phyloP scores from a whole-genome alignment of 2,888 invertebrate species.

The Leptarthrus brevirostris region DNA sequence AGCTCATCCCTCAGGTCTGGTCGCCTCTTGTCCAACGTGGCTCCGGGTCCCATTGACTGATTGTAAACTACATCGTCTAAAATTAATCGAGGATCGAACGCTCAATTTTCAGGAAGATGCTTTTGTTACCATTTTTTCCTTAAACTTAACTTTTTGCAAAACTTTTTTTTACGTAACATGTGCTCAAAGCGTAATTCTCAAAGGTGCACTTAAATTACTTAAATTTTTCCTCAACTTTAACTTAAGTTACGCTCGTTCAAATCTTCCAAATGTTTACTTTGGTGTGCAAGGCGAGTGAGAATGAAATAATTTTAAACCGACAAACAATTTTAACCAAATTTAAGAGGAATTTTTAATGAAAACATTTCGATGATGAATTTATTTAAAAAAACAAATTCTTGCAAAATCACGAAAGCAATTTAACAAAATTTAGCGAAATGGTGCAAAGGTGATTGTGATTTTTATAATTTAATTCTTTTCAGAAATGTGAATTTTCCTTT shows the following conservation, averaged over 20 bases:
- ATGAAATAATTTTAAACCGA: background rate
- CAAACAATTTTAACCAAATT: background rate
- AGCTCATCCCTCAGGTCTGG: slow-evolving; percentile 88
- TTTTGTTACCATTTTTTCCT: slow-evolving; percentile 62
- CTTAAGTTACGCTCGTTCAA: slow-evolving; percentile 31
- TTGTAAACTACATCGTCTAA: slow-evolving; percentile 92
- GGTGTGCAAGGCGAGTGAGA: slow-evolving; percentile 44
- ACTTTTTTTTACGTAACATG: slow-evolving; percentile 47
- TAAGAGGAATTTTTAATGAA: background rate
- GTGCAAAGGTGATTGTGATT: slow-evolving; percentile 21
- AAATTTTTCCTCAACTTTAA: slow-evolving; percentile 23
- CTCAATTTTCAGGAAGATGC: slow-evolving; percentile 67
- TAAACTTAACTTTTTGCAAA: slow-evolving; percentile 47
- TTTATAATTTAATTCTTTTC: background rate
- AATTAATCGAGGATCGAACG: slow-evolving; percentile 67
- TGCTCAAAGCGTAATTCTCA: slow-evolving; percentile 39
- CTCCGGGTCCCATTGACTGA: slow-evolving; percentile 79
- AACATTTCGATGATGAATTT: background rate
- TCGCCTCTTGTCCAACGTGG: slow-evolving; percentile 84
- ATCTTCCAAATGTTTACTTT: slow-evolving; percentile 50
- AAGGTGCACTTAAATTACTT: slow-evolving; percentile 48
- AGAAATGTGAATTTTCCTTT: slow-evolving; percentile 55
- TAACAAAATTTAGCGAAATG: slow-evolving; percentile 16
- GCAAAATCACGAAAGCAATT: slow-evolving; percentile 32
- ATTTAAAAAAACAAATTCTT: background rate